Evolutionary conservation across 2,113 vertebrate species (phyloP), one percentile per base, ranked within the genome.

Genomic region (Eptatretus burgeri): DNA sequence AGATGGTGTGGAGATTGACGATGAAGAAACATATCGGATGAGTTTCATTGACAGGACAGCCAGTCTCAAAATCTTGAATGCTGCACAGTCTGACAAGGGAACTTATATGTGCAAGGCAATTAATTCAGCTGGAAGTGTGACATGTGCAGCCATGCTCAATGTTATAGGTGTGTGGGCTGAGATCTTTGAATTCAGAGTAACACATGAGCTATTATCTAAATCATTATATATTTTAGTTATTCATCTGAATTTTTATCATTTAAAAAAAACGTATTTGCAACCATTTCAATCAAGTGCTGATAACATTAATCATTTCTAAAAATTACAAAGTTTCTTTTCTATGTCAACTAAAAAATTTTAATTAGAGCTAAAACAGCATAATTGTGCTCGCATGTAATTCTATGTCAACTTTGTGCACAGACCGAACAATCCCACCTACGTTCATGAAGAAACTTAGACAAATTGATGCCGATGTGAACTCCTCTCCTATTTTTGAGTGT

Each of bases 371-470:
- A 41, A 41, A 41, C 27, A 41, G 27, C 27, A 41, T 41, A 41
- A 41, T 41, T 41, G 27, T 41, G 7, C 27, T 5, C 3, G 27
- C 27, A 41, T 41, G 27, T 41, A 41, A 41, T 41, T 41, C 7
- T 41, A 41, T 41, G 27, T n/a, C 18, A 18, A 41, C 63, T 64
- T 17, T 68, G 66, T 51, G 52, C 66, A 41, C 64, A 98, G 91
- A 98, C 70, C 77, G 82, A 62, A 86, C 84, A 73, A 80, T 72
- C 64, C 84, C 84, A 65, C 91, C 91, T 8, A 73, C 74, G 68
- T 98, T 98, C 75, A 94, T 83, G 63, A 93, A 89, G 73, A 94
- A 85, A 71, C 78, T 84, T 9, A 80, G 84, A 2, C 82, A 82
- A 72, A 72, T 94, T 5, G 84, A 94, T 72, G 87, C 93, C 72